phyloP scores from a whole-genome alignment of 2,888 invertebrate genomes.

The Sphecodes monilicornis region DNA sequence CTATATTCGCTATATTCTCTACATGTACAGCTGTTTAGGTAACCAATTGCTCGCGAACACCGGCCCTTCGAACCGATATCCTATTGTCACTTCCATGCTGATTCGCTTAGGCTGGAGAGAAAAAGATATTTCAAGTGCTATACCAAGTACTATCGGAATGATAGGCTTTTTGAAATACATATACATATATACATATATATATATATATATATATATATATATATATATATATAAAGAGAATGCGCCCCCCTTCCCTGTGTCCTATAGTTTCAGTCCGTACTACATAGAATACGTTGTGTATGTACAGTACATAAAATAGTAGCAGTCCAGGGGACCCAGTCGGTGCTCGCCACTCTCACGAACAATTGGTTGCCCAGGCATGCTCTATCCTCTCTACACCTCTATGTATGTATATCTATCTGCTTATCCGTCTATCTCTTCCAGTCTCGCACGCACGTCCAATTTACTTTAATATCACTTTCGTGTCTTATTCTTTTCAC shows the following conservation, averaged over 20 bases:
- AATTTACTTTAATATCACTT: constrained; percentile 49
- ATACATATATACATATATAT: too few relatives aligned
- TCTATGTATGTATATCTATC: neutral
- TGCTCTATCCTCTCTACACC: neutral
- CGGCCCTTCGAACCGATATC: neutral
- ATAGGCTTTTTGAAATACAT: neutral
- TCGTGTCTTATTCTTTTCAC: constrained; percentile 56
- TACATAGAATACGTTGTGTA: too few relatives aligned
- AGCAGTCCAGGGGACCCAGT: neutral
- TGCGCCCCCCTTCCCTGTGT: too few relatives aligned
- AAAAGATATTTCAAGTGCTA: neutral
- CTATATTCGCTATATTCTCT: neutral
- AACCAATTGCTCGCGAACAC: neutral
- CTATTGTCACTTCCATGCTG: neutral
- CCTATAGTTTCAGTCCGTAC: too few relatives aligned
- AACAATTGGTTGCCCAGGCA: neutral
- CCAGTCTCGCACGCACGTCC: constrained; percentile 32
- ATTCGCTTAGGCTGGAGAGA: too few relatives aligned
- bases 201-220: too few relatives aligned
- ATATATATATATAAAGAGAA: too few relatives aligned
- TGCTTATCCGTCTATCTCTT: constrained; percentile 40
- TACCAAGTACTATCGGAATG: neutral
- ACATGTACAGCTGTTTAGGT: neutral
- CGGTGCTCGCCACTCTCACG: neutral
- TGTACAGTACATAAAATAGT: too few relatives aligned